phyloP scores from a whole-genome alignment of 1,140 invertebrate species.

The Cydia strobilella region DNA sequence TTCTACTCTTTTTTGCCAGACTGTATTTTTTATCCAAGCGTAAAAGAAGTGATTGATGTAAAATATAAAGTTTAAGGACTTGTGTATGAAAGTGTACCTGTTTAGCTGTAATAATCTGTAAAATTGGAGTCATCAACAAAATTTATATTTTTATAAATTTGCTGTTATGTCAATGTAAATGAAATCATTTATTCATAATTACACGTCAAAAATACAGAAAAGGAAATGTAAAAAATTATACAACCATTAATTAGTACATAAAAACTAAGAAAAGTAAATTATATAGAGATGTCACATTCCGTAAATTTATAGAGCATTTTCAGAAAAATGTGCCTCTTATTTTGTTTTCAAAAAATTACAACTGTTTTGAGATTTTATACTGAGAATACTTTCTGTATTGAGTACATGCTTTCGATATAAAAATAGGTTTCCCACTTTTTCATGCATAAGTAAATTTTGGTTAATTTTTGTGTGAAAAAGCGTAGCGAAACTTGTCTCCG shows the following conservation, averaged over 20 bases:
- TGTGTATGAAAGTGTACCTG: background rate
- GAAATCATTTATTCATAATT: no score
- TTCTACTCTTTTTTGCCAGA: no score
- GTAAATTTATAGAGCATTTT: background rate
- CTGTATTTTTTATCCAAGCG: slow-evolving; percentile 15
- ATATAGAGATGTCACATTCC: background rate
- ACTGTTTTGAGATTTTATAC: background rate
- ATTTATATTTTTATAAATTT: slow-evolving; percentile 1
- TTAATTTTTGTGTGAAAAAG: no score
- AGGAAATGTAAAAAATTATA: no score
- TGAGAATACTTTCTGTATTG: no score
- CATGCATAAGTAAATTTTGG: no score
- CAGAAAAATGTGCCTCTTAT: background rate
- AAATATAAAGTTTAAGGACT: background rate
- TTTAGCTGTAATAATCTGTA: background rate
- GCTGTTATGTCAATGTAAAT: background rate
- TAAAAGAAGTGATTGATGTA: background rate
- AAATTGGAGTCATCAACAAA: background rate
- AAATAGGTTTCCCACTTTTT: no score
- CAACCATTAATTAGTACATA: no score
- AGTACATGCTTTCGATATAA: no score
- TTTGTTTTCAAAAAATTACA: background rate
- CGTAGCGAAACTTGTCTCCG: no score
- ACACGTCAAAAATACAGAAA: no score
- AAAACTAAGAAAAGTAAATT: no score